Base-by-base conservation (phyloP, 1,140 invertebrate genomes). In the Drosophila pectinifera region DNA sequence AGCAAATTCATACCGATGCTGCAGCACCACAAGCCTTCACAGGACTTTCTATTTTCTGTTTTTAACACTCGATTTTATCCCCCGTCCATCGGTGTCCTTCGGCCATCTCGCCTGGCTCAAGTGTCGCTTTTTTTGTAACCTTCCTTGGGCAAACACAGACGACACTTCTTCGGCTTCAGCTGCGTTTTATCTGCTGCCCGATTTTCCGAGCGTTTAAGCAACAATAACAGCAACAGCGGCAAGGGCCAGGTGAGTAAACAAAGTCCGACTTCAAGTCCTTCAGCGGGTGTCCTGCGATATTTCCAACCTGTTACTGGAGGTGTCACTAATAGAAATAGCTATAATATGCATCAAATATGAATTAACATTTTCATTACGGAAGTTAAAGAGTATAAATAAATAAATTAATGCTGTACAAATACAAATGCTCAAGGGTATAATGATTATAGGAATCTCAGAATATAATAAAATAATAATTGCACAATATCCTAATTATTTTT, bases 151-250 rank as follows among this genome's bases (percentile, higher is more conserved):
- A 75, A 80, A 83, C 64, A 80, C 72, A 84, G 81, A 70, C 73
- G 77, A 85, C 81, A 85, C 73, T 80, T 85, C 73, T 74, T 75
- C 53, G 68, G 63, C 76, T 85, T 58, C 62, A 79, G 80, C 65
- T 79, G 69, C 70, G 67, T 74, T 84, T 85, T 85, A 85, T 85
- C 82, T 85, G 64, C 69, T 67, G 43, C 56, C 77, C 82, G 82
- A 80, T 86, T 85, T 85, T 85, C 82, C 82, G 34, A 86, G 74
- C 82, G 70, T 81, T 85, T 85, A 86, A 57, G 64, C 78, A 85
- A 69, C 75, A 76, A 80, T 46, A 82, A 74, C 79, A 76, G 62
- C 57, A 83, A 56, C 58, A 74, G 67, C 46, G 11, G 26, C 10
- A 54, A 56, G 34, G 62, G 22, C 34, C 39, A 31, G 48, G 48